These are phyloP conservation scores for Gymnogyps californianus DNA, from an alignment of 2,113 vertebrate genomes.

Conservation along the genomic window DNA sequence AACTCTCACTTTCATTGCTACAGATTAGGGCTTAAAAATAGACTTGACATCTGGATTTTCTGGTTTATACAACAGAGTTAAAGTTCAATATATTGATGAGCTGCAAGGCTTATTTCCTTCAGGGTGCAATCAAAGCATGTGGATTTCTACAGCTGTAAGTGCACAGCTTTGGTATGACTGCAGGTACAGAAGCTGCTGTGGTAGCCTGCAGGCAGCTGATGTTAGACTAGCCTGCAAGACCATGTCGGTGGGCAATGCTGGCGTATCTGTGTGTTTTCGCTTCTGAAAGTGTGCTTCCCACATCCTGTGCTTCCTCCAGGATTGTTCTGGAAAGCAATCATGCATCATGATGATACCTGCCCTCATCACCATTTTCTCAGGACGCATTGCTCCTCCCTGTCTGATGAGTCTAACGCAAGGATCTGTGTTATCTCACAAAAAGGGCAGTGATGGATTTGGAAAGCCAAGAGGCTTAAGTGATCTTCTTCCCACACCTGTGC, in stretches of 20 bases:
- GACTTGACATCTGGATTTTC: not conserved
- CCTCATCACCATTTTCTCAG: not conserved
- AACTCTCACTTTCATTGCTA: not conserved
- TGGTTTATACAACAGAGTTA: not conserved
- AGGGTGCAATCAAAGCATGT: not conserved
- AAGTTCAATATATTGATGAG: constrained; percentile 15
- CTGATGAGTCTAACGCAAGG: not conserved
- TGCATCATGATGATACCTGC: not conserved
- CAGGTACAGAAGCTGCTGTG: not conserved
- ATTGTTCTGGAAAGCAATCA: not conserved
- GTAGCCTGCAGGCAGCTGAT: not conserved
- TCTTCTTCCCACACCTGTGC: not conserved
- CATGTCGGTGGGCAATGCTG: not conserved
- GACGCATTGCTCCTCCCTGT: not conserved
- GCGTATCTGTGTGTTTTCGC: not conserved
- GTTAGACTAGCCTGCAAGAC: not conserved
- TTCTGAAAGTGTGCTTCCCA: not conserved
- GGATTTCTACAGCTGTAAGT: not conserved
- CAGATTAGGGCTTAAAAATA: not conserved
- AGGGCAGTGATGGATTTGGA: not conserved
- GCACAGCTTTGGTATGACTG: not conserved
- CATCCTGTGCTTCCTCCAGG: not conserved
- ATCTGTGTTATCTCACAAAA: not conserved
- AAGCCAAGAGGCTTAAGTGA: not conserved
- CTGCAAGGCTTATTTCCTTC: not conserved